These are phyloP conservation scores for Sitobion miscanthi DNA, from an alignment of 1,140 invertebrate species.

Conservation along the genomic window DNA sequence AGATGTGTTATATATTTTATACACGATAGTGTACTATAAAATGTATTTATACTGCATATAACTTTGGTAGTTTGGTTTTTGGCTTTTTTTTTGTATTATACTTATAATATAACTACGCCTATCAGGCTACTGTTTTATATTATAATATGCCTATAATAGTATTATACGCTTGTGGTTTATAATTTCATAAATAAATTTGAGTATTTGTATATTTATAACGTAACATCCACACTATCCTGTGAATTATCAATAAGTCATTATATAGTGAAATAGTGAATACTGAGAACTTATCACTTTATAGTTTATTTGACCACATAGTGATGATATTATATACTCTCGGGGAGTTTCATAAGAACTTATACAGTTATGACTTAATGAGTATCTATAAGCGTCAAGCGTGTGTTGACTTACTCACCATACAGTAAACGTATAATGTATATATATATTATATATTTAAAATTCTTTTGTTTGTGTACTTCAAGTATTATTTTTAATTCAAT, in stretches of 20 bases:
- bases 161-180: neutral
- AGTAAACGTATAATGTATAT: neutral
- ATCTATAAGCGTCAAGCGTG: neutral
- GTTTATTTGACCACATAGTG: neutral
- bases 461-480: neutral
- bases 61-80: neutral
- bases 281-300: neutral
- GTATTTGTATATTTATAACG: neutral
- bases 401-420: neutral
- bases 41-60: neutral
- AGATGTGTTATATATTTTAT: neutral
- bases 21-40: neutral
- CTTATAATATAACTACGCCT: neutral
- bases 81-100: neutral
- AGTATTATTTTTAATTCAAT: neutral
- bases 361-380: neutral
- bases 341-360: neutral
- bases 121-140: neutral
- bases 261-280: neutral
- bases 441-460: neutral
- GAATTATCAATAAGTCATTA: neutral
- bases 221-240: neutral
- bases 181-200: neutral
- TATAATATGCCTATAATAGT: neutral
- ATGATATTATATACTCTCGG: neutral